Conservation (phyloP, 2,888 invertebrate species). For the Bellardia pandia region DNA sequence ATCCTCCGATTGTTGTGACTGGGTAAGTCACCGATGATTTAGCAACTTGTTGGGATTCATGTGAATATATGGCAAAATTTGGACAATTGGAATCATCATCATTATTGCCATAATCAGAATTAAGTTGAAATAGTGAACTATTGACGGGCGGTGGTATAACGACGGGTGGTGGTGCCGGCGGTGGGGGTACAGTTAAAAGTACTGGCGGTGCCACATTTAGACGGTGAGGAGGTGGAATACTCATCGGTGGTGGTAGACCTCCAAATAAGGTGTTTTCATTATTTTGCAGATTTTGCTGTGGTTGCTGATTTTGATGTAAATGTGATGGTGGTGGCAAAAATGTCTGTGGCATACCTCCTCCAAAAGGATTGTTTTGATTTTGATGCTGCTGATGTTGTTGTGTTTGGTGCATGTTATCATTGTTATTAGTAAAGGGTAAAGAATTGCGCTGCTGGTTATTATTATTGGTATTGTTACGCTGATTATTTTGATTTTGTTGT, state of each 20-base stretch:
- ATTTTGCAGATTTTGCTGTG: constrained; percentile 49
- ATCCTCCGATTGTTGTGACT: constrained; percentile 23
- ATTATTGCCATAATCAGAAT: constrained; percentile 84
- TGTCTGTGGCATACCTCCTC: constrained; percentile 43
- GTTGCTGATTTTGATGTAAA: constrained; percentile 43
- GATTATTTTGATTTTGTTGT: constrained; percentile 74
- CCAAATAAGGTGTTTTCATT: constrained; percentile 75
- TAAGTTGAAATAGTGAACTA: constrained; percentile 80
- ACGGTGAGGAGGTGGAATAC: constrained; percentile 65
- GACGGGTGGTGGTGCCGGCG: constrained; percentile 81
- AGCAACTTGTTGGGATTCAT: constrained; percentile 89
- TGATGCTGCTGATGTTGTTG: constrained; percentile 73
- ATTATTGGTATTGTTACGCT: constrained; percentile 69
- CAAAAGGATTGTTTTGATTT: constrained; percentile 69
- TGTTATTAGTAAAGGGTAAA: constrained; percentile 73
- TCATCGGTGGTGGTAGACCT: constrained; percentile 77
- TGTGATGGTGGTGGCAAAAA: constrained; percentile 67
- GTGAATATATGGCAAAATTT: constrained; percentile 93
- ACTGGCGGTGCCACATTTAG: constrained; percentile 64
- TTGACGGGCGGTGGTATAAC: constrained; percentile 79
- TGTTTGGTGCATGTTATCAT: constrained; percentile 60
- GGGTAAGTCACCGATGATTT: constrained; percentile 77
- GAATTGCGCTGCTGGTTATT: constrained; percentile 74
- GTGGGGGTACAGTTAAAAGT: constrained; percentile 78
- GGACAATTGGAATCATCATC: constrained; percentile 91